Base-by-base conservation (phyloP, 2,888 invertebrate species). In the Koerneria pararmatus region DNA sequence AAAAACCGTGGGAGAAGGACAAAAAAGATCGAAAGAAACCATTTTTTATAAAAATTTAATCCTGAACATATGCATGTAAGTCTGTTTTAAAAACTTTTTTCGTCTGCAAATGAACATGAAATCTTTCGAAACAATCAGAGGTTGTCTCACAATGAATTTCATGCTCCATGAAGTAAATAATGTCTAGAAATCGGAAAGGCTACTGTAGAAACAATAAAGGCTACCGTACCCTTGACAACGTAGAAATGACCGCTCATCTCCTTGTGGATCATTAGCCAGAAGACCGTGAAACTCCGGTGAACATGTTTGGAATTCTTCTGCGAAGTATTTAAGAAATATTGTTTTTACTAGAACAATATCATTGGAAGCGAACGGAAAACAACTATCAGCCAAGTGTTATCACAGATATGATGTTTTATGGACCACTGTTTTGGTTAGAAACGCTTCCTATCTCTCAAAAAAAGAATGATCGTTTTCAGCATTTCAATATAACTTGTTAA, bases 221-320 rank as follows among this genome's bases (percentile, higher is more conserved):
- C 19, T 22, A 54, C 64, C 72, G 71, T 49, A 81, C 79, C 79
- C 71, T 24, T 71, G 72, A 69, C 81, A 81, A 63, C 73, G 71
- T 66, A 81, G 70, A 65, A 78, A 81, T 15, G 81, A 76, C n/a
- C 69, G 69, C 48, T 72, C 70, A 67, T 78, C 74, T n/a, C 77
- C 76, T 60, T 75, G 71, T 37, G 82, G 78, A 66, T 81, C 78
- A n/a, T 74, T 74, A 49, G 78, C 76, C 34, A 81, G 71, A 8
- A 80, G 69, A 22, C 77, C 75, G 66, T 80, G 78, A 27, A 74
- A 65, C 37, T 79, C 78, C 22, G 31, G 32, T 5, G 54, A 56
- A 31, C 53, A 64, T 29, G 37, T 54, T 41, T 11, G 31, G 24
- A 64, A 41, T 64, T n/a, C n/a, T n/a, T n/a, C n/a, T n/a, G n/a